Percentiles rank a stretch among this genome's conserved stretches.
Conservation (phyloP, 2,797 vertebrate genomes). For the Anas bahamensis region DNA sequence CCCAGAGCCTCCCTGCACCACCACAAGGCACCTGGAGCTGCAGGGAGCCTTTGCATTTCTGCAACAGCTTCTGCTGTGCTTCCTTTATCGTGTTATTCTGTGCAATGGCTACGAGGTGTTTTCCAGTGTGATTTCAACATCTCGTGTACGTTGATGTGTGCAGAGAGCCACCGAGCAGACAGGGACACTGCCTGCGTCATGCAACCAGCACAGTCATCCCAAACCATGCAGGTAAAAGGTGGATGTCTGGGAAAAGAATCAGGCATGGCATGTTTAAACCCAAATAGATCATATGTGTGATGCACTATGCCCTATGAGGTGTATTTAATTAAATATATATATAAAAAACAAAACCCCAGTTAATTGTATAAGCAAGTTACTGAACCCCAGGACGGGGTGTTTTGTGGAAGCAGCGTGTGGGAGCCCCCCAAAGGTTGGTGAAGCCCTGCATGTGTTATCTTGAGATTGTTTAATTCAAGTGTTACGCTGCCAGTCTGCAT, state of each 20-base stretch:
- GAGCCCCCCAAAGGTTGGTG: neutral
- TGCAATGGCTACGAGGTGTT: neutral
- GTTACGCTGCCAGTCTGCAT: neutral
- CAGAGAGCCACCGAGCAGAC: neutral
- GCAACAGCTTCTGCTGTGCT: neutral
- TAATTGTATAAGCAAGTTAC: neutral
- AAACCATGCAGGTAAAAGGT: fast-evolving
- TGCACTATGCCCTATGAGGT: neutral
- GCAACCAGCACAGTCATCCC: neutral
- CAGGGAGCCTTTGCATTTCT: neutral
- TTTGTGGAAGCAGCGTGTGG: neutral
- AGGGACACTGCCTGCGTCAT: neutral
- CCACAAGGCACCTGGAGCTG: neutral
- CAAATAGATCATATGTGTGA: neutral
- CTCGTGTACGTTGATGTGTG: neutral
- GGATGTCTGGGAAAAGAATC: neutral
- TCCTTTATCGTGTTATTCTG: neutral
- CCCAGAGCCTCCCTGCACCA: neutral
- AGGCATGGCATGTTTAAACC: neutral
- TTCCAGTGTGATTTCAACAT: neutral
- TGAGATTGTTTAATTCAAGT: neutral
- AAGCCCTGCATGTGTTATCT: neutral
- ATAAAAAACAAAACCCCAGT: neutral
- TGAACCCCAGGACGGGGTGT: neutral
- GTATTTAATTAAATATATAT: neutral